These are phyloP conservation scores for Trachymyrmex septentrionalis DNA, from an alignment of 1,140 invertebrate species.

Conservation along the genomic window DNA sequence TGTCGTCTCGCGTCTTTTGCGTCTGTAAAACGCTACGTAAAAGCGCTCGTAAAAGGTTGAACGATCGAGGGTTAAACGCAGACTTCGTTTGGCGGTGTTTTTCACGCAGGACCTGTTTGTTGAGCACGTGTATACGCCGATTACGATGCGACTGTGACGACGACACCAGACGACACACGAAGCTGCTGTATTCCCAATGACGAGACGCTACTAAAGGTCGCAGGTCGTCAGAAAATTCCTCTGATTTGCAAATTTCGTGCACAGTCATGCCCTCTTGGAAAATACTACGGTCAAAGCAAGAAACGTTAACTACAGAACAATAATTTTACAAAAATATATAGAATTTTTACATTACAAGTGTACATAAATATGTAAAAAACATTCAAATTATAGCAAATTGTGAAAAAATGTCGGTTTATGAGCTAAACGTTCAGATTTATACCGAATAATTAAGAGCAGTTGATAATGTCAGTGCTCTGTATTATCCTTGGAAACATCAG, in stretches of 20 bases:
- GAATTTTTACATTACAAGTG: not conserved
- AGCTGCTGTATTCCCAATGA: constrained; percentile 18
- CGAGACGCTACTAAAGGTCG: not conserved
- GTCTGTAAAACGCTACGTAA: not conserved
- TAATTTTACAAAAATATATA: not conserved
- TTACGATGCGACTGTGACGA: constrained; percentile 48
- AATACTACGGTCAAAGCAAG: not conserved
- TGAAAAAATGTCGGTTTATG: not conserved
- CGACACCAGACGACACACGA: constrained; percentile 66
- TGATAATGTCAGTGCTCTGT: not conserved
- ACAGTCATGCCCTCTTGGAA: not conserved
- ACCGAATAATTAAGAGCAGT: not conserved
- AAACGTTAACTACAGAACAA: not conserved
- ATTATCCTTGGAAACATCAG: not conserved
- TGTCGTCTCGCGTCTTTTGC: not conserved
- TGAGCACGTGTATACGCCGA: constrained; percentile 61
- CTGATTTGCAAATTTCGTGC: too few relatives aligned
- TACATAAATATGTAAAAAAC: not conserved
- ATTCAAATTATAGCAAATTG: not conserved
- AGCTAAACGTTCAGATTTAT: not conserved
- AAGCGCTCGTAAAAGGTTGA: not conserved
- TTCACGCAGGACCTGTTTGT: constrained; percentile 16
- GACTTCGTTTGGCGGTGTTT: not conserved
- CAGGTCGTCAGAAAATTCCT: not conserved
- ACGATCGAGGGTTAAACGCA: not conserved